Conservation (phyloP, 2,113 vertebrate species). For the Muscicapa adusta region DNA sequence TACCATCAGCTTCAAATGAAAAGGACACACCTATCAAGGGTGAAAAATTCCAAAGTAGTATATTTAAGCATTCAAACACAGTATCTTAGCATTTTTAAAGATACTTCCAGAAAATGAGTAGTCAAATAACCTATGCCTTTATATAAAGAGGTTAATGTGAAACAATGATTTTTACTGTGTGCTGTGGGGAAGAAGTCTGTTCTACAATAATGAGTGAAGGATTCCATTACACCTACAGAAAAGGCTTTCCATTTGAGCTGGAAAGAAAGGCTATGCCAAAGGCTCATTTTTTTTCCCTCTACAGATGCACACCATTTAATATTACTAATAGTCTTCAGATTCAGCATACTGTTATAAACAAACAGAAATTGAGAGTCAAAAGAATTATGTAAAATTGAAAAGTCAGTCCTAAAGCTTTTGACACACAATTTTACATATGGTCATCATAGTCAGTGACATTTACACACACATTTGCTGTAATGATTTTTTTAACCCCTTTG, state of each 20-base stretch:
- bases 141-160: not conserved
- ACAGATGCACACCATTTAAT: not conserved
- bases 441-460: not conserved
- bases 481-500: not conserved
- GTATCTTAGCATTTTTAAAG: not conserved
- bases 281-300: not conserved
- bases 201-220: not conserved
- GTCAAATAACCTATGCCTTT: not conserved
- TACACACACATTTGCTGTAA: not conserved
- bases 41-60: not conserved
- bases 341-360: not conserved
- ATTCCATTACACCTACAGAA: not conserved
- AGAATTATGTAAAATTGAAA: not conserved
- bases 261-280: not conserved
- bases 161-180: not conserved
- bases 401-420: not conserved
- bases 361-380: not conserved
- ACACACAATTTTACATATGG: not conserved
- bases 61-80: not conserved
- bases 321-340: not conserved
- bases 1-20: conserved; percentile 90
- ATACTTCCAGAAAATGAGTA: not conserved
- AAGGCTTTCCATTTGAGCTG: not conserved
- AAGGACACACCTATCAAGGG: conserved; percentile 82
- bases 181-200: not conserved